Percentiles rank a stretch among this genome's conserved stretches.
These are phyloP conservation scores for Oryzias dopingdopingensis DNA, from an alignment of 2,797 vertebrate species.

Conservation along the genomic window DNA sequence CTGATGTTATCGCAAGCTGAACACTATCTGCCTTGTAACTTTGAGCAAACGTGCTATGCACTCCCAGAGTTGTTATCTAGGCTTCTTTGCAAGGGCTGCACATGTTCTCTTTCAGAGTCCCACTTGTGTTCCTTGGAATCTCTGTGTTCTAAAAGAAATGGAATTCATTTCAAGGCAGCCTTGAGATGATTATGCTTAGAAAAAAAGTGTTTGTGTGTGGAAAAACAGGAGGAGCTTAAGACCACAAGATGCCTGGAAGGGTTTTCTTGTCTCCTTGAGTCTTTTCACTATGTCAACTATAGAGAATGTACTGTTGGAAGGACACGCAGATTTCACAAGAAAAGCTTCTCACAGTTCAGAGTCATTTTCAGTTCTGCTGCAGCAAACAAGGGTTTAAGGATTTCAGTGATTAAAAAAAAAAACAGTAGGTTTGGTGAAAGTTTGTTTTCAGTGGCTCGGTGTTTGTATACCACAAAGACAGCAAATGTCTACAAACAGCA, in stretches of 20 bases:
- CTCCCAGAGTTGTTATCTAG: neutral
- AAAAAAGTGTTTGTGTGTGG: constrained; percentile 9
- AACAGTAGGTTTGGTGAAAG: constrained; percentile 27
- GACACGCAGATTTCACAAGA: constrained; percentile 45
- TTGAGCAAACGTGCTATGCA: neutral
- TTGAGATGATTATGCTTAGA: constrained; percentile 48
- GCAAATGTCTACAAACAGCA: constrained; percentile 43
- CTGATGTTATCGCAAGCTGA: constrained; percentile 27
- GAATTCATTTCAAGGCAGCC: constrained; percentile 41
- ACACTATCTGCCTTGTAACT: constrained; percentile 11
- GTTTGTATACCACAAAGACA: constrained; percentile 34
- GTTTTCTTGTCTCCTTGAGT: constrained; percentile 35
- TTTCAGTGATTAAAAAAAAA: constrained; percentile 34
- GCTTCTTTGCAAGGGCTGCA: constrained; percentile 16
- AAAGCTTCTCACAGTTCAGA: constrained; percentile 44
- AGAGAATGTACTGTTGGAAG: constrained; percentile 58
- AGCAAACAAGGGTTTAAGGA: constrained; percentile 31
- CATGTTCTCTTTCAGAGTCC: constrained; percentile 6
- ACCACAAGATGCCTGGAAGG: constrained; percentile 40
- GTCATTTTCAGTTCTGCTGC: constrained; percentile 58
- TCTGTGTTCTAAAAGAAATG: constrained; percentile 36
- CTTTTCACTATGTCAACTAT: constrained; percentile 57
- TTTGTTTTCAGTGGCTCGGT: constrained; percentile 24
- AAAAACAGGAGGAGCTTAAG: constrained; percentile 17
- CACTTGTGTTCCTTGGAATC: constrained; percentile 10